A percentile compares a stretch with the other conserved stretches of the same genome.
Conservation (phyloP, 2,888 invertebrate species). For the Heliconius hortense region DNA sequence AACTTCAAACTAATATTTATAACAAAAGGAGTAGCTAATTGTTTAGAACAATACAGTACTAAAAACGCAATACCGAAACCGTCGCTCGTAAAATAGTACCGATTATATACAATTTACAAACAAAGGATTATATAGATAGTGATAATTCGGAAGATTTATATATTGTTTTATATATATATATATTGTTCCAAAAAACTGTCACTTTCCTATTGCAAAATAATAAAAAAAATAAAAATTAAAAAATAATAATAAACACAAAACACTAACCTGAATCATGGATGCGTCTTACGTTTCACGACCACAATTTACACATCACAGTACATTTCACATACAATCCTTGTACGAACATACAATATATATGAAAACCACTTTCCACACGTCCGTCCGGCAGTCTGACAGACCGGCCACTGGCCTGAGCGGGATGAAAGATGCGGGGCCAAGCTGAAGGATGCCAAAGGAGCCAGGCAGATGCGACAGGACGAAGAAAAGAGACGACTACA, state of each 20-base stretch:
- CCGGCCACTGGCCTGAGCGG: conserved; percentile 81
- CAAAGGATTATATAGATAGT: conserved; percentile 28
- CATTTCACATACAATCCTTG: conserved; percentile 73
- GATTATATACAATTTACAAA: conserved; percentile 35
- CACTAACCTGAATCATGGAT: conserved; percentile 80
- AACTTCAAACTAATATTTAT: conserved; percentile 11
- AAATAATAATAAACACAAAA: background rate
- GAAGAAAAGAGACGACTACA: conserved; percentile 82
- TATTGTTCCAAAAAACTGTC: background rate
- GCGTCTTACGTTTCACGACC: conserved; percentile 66
- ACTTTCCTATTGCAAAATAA: background rate
- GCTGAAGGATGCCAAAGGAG: conserved; percentile 80
- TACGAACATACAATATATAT: conserved; percentile 51
- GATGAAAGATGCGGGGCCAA: conserved; percentile 79
- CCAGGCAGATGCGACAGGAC: conserved; percentile 79
- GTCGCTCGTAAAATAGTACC: conserved; percentile 18
- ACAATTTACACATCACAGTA: conserved; percentile 76
- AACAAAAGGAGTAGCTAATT: conserved; percentile 26
- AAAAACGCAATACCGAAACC: conserved; percentile 31
- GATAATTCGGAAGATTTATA: conserved; percentile 10
- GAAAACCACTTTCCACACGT: conserved; percentile 62
- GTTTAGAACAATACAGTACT: conserved; percentile 33
- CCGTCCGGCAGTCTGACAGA: conserved; percentile 72
- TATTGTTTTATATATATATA: background rate
- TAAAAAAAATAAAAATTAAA: background rate